Percentiles rank a stretch among this genome's conserved stretches.
Conservation (phyloP, 2,113 vertebrate genomes). For the Xiphophorus maculatus region DNA sequence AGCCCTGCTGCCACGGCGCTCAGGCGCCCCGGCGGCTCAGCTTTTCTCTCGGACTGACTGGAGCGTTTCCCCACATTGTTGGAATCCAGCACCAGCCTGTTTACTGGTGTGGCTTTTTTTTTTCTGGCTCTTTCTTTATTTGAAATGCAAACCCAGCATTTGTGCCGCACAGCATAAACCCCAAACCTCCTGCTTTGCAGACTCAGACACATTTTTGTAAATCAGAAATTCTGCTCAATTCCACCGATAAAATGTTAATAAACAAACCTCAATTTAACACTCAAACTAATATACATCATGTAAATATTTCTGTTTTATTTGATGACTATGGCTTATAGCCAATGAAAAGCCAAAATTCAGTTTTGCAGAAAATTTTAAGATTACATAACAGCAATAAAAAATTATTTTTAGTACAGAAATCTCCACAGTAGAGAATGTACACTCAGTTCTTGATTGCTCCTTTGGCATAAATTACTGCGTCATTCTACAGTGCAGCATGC, state of each 20-base stretch:
- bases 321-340: neutral
- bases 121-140: slow-evolving; percentile 35
- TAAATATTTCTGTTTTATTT: neutral
- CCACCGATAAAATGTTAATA: neutral
- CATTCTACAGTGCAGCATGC: neutral
- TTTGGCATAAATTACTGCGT: neutral
- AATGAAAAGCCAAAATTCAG: neutral
- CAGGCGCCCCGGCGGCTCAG: slow-evolving; percentile 56
- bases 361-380: neutral
- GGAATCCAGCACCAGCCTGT: slow-evolving; percentile 77
- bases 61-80: slow-evolving; percentile 76
- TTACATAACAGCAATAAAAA: neutral
- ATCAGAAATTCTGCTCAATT: neutral
- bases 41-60: slow-evolving; percentile 65
- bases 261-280: neutral
- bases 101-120: slow-evolving; percentile 68
- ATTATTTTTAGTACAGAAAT: neutral
- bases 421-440: neutral
- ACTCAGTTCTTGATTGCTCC: neutral
- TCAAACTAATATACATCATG: neutral
- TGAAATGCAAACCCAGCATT: slow-evolving; percentile 20
- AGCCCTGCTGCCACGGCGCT: slow-evolving; percentile 46
- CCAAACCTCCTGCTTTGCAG: neutral
- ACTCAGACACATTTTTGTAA: neutral
- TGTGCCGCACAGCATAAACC: neutral